These are phyloP conservation scores for Athetis lepigone DNA, from an alignment of 2,888 invertebrate genomes.

Conservation along the genomic window DNA sequence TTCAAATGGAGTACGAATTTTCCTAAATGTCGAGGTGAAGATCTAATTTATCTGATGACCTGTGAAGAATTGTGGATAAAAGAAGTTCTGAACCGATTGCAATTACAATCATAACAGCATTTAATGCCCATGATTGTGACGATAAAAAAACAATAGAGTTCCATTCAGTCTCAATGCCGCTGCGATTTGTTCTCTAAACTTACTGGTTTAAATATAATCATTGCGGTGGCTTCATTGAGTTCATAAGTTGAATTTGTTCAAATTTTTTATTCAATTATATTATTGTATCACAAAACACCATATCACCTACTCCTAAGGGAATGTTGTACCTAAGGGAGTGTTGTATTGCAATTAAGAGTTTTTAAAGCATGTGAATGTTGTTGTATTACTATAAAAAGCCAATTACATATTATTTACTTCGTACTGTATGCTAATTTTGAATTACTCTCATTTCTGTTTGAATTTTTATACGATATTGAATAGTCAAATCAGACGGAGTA, in stretches of 20 bases:
- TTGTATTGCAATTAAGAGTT: not conserved
- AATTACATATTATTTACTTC: no score
- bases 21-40: slow-evolving; percentile 54
- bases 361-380: not conserved
- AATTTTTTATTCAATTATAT: no score
- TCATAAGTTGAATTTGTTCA: no score
- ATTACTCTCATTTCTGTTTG: no score
- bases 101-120: slow-evolving; percentile 21
- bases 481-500: no score
- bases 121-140: slow-evolving; percentile 30
- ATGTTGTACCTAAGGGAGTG: no score
- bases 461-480: no score
- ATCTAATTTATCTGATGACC: slow-evolving; percentile 56
- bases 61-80: slow-evolving; percentile 41
- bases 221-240: slow-evolving; percentile 1
- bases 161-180: slow-evolving; percentile 36
- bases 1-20: slow-evolving; percentile 43
- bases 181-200: slow-evolving; percentile 37
- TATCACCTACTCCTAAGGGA: no score
- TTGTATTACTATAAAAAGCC: not conserved
- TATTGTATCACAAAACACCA: no score
- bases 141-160: slow-evolving; percentile 53
- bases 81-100: slow-evolving; percentile 30
- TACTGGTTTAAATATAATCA: slow-evolving; percentile 15
- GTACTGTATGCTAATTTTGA: not conserved